Conservation (phyloP, 2,113 vertebrate species). For the Tragelaphus scriptus region DNA sequence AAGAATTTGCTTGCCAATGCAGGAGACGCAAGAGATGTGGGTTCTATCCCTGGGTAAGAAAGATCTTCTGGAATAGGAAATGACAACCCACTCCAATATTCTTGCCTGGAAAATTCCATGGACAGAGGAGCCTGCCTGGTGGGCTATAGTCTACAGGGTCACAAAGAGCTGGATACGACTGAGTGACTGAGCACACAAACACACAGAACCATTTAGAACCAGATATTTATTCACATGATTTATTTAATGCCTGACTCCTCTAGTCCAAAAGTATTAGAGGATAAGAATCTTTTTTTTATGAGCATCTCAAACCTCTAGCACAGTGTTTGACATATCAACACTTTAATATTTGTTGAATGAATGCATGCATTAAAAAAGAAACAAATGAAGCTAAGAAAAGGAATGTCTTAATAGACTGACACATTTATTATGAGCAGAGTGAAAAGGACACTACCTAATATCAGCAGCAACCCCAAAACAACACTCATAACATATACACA, state of each 20-base stretch:
- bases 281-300: neutral
- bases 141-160: neutral
- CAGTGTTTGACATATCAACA: neutral
- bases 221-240: neutral
- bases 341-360: neutral
- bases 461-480: neutral
- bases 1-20: neutral
- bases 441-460: rapidly evolving
- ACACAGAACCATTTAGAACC: neutral
- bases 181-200: neutral
- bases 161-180: neutral
- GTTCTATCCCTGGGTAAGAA: neutral
- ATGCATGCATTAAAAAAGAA: neutral
- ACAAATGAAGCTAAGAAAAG: neutral
- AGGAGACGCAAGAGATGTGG: neutral
- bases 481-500: rapidly evolving
- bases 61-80: neutral
- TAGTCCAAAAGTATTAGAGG: neutral
- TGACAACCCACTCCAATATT: neutral
- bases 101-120: neutral
- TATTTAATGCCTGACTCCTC: neutral
- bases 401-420: neutral
- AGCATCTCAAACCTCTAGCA: neutral
- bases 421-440: neutral
- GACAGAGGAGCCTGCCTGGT: neutral